Conservation (phyloP, 2,797 vertebrate genomes). For the Cirrhinus mrigala region DNA sequence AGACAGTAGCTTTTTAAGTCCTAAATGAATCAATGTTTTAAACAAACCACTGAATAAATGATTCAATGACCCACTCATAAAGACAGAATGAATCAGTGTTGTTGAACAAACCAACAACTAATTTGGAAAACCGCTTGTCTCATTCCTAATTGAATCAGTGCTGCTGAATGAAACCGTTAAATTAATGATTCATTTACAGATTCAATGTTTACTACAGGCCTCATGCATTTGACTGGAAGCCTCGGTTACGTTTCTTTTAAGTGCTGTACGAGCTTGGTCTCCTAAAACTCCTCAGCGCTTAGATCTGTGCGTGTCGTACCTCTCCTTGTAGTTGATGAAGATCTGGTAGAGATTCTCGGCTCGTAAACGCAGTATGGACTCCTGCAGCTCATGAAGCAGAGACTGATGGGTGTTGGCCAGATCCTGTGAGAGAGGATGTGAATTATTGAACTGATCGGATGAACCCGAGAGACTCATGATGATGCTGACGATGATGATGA, state of each 20-base stretch:
- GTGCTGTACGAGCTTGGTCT: background rate
- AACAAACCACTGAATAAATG: no score
- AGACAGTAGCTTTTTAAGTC: no score
- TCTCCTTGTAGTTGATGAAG: conserved; percentile 90
- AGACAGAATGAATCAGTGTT: no score
- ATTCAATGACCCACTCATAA: no score
- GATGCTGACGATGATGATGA: background rate
- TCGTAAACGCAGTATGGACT: conserved; percentile 70
- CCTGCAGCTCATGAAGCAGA: conserved; percentile 82
- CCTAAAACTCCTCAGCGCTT: no score
- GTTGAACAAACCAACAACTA: background rate
- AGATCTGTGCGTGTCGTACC: conserved; percentile 67
- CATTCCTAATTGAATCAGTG: background rate
- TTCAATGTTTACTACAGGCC: background rate
- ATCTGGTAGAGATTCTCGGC: conserved; percentile 83
- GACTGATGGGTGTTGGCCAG: conserved; percentile 80
- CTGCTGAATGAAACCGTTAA: background rate
- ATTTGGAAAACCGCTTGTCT: background rate
- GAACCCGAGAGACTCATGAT: background rate
- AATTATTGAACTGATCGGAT: background rate
- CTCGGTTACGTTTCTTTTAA: background rate
- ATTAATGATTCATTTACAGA: background rate
- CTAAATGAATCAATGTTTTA: no score
- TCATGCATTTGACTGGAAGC: no score
- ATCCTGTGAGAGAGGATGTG: conserved; percentile 73